phyloP scores from a whole-genome alignment of 2,888 invertebrate species.

The Drosophila atripex region DNA sequence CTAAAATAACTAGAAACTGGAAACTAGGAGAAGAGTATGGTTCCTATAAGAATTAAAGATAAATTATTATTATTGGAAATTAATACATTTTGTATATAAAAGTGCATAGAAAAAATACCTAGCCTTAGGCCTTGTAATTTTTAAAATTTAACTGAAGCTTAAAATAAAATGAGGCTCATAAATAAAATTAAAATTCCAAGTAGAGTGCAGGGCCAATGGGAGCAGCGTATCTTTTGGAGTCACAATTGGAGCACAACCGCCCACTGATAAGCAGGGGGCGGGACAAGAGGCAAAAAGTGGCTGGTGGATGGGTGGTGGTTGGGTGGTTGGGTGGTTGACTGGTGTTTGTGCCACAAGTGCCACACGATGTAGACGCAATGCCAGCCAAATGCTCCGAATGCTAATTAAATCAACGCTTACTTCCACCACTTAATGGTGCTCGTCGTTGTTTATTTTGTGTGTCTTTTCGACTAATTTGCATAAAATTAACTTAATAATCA shows the following conservation, averaged over 20 bases:
- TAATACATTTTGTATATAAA: too few species aligned
- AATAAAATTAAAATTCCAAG: slow-evolving; percentile 42
- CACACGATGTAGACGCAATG: slow-evolving; percentile 18
- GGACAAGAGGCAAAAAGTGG: not conserved
- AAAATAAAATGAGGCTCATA: too few species aligned
- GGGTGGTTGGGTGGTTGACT: too few species aligned
- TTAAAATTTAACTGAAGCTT: not conserved
- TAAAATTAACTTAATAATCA: slow-evolving; percentile 76
- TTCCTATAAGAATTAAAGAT: too few species aligned
- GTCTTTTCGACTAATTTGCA: slow-evolving; percentile 62
- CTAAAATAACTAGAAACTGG: too few species aligned
- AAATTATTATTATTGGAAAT: too few species aligned
- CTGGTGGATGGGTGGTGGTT: not conserved
- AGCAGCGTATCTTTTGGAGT: slow-evolving; percentile 43
- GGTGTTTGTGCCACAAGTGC: not conserved
- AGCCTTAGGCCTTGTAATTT: not conserved
- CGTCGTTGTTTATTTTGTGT: slow-evolving; percentile 20
- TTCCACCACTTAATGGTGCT: too few species aligned
- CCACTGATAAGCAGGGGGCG: slow-evolving; percentile 22
- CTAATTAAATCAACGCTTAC: slow-evolving; percentile 56
- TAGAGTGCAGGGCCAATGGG: slow-evolving; percentile 43
- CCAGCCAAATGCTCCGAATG: slow-evolving; percentile 53
- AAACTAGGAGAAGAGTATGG: too few species aligned
- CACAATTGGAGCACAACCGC: slow-evolving; percentile 68
- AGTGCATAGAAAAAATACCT: too few species aligned